Evolutionary conservation across 2,113 vertebrate genomes (phyloP), one percentile per base, ranked within the genome.

Genomic region (Perccottus glenii): DNA sequence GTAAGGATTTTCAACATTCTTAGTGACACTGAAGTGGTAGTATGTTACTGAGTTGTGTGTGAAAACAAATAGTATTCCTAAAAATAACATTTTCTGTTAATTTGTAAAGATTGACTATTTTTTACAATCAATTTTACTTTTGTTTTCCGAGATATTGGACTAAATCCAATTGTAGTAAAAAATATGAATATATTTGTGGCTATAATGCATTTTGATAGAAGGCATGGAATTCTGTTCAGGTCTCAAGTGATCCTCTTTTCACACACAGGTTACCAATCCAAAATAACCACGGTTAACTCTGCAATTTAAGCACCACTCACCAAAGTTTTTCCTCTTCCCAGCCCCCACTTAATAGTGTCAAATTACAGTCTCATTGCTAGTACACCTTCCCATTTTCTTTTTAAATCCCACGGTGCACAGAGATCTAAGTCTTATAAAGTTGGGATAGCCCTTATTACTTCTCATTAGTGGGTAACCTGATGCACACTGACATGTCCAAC

Each of bases 391-490:
- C 27, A 69, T 58, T 62, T 51, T 57, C 19, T 44, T 55, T 67
- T 71, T 67, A 83, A 87, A 82, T 79, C 82, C 73, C 66, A 60
- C 48, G 52, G 12, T 71, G 73, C 56, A 65, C 32, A 49, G 55
- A 87, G 83, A 89, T 90, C 84, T 91, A 84, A 86, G 78, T 77
- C 77, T 65, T 86, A 74, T 80, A 76, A 87, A 85, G 88, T 90
- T 80, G 67, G 86, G 91, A 93, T 88, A 81, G 76, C 85, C 89
- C 91, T 92, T 94, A 94, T 93, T 93, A 90, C 88, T 91, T 89
- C 92, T 94, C 94, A 93, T 94, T 94, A 94, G 92, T 77, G 80
- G 77, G 92, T 92, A 94, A 94, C 74, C 80, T 80, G 92, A 96
- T 90, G 88, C 90, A 83, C 86, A 88, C 88, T 90, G 92, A 94